Evolutionary conservation across 1,140 invertebrate genomes (phyloP), one percentile per base, ranked within the genome.

Genomic region (Sitodiplosis mosellana): DNA sequence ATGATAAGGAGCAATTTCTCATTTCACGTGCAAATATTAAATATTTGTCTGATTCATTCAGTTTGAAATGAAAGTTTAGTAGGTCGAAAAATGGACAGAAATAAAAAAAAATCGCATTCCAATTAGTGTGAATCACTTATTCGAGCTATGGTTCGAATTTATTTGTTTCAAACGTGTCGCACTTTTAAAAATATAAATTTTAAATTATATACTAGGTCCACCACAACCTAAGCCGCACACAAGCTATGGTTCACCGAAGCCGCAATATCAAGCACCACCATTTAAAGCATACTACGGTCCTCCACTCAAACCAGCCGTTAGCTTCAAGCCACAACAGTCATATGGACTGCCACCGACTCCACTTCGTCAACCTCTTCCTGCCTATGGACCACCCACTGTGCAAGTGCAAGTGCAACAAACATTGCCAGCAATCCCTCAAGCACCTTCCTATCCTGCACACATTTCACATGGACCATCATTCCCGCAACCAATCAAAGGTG

Each of bases 381-480:
- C 46, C 46, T 50, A 52, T 42, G 52, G 48, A 37, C 48, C 52
- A 21, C 48, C 55, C 8, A 60, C 34, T 53, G 54, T 14, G 55
- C n/a, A n/a, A n/a, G n/a, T n/a, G n/a, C n/a, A n/a, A n/a, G n/a
- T n/a, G n/a, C n/a, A n/a, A n/a, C 40, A 42, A 11, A 11, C 18
- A 42, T 8, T 8, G 17, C 18, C 40, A 42, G 40, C 14, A 54
- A 59, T 51, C 64, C 62, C 46, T 43, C 59, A 48, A 54, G 55
- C 70, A 60, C 52, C 56, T 54, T 55, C 71, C 59, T 57, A 59
- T 48, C 63, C 67, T 44, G 58, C 67, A 2, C 54, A 64, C 11
- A 61, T 68, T n/a, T 74, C 72, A 45, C n/a, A n/a, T n/a, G 62
- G 61, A 33, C 64, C 64, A 2, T 63, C 66, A 0, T 55, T 68